These are phyloP conservation scores for Limnephilus rhombicus DNA, from an alignment of 2,888 invertebrate genomes.

Conservation along the genomic window DNA sequence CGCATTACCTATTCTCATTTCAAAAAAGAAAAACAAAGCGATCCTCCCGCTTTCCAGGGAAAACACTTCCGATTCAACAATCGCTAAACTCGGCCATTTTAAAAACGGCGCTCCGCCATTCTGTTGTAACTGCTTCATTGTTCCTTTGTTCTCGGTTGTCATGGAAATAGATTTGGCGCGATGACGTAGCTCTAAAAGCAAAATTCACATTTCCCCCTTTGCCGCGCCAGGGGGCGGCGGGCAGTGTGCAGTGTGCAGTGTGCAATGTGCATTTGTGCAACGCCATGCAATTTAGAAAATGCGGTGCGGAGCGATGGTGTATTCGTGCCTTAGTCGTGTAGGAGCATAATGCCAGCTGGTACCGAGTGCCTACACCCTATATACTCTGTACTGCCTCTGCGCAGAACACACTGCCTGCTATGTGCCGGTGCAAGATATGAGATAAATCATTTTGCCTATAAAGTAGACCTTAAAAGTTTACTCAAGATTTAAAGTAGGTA, in stretches of 20 bases:
- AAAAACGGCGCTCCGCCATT: slow-evolving; percentile 11
- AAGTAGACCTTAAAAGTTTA: background rate
- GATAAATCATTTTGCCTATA: background rate
- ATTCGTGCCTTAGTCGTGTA: background rate
- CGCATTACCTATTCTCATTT: background rate
- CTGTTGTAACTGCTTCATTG: slow-evolving; percentile 4
- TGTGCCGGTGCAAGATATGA: background rate
- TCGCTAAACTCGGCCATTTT: background rate
- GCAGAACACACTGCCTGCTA: background rate
- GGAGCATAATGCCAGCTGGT: background rate
- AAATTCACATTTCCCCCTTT: background rate
- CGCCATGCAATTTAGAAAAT: slow-evolving; percentile 10
- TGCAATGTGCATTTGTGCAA: background rate
- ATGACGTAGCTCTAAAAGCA: background rate
- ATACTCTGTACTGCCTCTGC: background rate
- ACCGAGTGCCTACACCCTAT: background rate
- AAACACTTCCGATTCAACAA: background rate
- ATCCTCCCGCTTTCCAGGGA: background rate
- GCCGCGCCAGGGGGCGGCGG: background rate
- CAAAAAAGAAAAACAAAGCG: background rate
- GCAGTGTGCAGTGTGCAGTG: background rate
- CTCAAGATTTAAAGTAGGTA: background rate
- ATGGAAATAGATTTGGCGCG: slow-evolving; percentile 13
- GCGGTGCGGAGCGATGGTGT: background rate
- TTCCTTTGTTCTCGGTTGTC: background rate